Evolutionary conservation across 1,140 invertebrate genomes (phyloP).

Genomic region (Littorina saxatilis): DNA sequence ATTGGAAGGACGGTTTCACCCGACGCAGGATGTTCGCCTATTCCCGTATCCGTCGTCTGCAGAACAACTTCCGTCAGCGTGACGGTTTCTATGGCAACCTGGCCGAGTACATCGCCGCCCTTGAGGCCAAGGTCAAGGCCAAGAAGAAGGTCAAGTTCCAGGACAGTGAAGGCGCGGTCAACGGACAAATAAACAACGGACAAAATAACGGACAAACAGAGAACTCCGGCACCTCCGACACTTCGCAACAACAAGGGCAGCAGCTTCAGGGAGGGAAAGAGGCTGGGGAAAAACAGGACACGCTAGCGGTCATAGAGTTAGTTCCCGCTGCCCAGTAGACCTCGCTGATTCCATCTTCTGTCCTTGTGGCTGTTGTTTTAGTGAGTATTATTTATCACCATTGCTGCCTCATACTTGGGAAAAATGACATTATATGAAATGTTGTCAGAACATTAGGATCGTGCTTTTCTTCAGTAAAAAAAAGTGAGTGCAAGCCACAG

Average conservation of each 20-base stretch:
- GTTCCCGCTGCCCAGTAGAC: background rate
- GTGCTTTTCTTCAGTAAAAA: too few species aligned
- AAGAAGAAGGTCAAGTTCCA: background rate
- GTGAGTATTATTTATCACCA: too few species aligned
- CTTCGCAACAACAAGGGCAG: background rate
- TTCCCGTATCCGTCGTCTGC: background rate
- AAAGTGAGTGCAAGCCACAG: too few species aligned
- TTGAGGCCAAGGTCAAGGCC: background rate
- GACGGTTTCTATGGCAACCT: background rate
- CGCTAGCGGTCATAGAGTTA: background rate
- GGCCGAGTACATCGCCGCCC: background rate
- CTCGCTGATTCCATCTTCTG: too few species aligned
- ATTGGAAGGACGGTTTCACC: background rate
- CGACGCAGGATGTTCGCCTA: slow-evolving; percentile 4
- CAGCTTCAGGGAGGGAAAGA: background rate
- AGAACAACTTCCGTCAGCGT: background rate
- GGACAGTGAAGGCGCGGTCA: background rate
- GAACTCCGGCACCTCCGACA: background rate
- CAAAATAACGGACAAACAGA: too few species aligned
- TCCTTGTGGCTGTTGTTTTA: too few species aligned
- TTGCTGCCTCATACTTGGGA: too few species aligned
- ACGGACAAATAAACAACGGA: background rate
- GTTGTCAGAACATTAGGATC: too few species aligned
- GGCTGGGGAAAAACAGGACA: background rate
- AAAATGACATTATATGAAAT: too few species aligned